phyloP scores from a whole-genome alignment of 2,888 invertebrate genomes.

The Orthonychiurus folsomi region DNA sequence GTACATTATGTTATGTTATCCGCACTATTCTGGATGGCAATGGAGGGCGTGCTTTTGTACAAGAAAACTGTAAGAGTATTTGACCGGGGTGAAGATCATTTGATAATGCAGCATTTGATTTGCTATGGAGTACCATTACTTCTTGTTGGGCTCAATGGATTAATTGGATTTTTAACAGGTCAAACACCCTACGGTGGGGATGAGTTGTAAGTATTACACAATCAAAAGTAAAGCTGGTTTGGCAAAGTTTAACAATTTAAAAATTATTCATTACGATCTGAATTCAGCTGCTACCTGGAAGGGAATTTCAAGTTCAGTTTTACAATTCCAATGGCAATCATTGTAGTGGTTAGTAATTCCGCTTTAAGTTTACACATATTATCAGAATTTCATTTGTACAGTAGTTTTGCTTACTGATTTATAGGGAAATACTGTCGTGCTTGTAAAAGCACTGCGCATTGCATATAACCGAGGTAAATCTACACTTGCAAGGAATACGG shows the following conservation, averaged over 20 bases:
- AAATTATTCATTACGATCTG: no score
- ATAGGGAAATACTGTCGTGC: background rate
- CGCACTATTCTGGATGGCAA: slow-evolving; percentile 49
- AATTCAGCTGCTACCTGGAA: background rate
- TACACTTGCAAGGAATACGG: background rate
- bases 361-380: no score
- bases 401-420: no score
- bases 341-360: background rate
- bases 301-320: background rate
- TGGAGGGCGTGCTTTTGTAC: slow-evolving; percentile 49
- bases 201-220: slow-evolving; percentile 30
- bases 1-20: slow-evolving; percentile 48
- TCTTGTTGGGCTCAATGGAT: slow-evolving; percentile 24
- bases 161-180: slow-evolving; percentile 17
- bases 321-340: background rate
- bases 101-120: slow-evolving; percentile 45
- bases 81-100: slow-evolving; percentile 45
- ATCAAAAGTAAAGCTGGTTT: no score
- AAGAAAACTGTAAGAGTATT: slow-evolving; percentile 48
- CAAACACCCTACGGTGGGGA: slow-evolving; percentile 33
- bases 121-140: slow-evolving; percentile 45
- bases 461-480: background rate
- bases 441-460: background rate
- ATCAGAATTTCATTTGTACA: no score
- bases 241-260: no score